These are phyloP conservation scores for Dermatophagoides farinae DNA, from an alignment of 1,140 invertebrate species.

Conservation along the genomic window DNA sequence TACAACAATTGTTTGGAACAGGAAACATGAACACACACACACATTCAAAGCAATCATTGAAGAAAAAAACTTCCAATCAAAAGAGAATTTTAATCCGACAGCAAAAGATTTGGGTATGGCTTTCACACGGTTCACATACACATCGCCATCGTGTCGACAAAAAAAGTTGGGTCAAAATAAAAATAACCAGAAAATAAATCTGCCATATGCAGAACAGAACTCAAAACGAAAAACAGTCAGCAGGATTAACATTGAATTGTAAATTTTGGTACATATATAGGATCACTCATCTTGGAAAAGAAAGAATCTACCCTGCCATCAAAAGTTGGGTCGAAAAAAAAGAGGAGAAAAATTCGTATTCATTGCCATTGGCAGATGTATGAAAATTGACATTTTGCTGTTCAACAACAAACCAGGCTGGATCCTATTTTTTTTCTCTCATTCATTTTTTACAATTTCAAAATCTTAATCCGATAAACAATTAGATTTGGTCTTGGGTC, in stretches of 20 bases:
- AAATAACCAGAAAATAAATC: not conserved
- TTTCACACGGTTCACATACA: not conserved
- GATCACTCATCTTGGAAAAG: not conserved
- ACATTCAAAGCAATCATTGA: not conserved
- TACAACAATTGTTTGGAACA: no score
- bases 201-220: constrained; percentile 2
- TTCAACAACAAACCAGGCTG: not conserved
- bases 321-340: not conserved
- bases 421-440: not conserved
- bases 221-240: not conserved
- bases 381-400: no score
- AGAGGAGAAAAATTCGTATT: no score
- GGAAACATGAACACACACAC: no score
- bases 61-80: not conserved
- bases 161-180: not conserved
- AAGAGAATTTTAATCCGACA: constrained; percentile 4
- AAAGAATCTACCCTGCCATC: not conserved
- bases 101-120: constrained; percentile 10
- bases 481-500: not conserved
- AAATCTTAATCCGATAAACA: not conserved
- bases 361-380: no score
- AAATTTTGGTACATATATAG: not conserved
- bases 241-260: not conserved
- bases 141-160: no score
- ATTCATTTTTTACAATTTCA: not conserved